Evolutionary conservation across 2,113 vertebrate species (phyloP).

Genomic region (Epinephelus moara): DNA sequence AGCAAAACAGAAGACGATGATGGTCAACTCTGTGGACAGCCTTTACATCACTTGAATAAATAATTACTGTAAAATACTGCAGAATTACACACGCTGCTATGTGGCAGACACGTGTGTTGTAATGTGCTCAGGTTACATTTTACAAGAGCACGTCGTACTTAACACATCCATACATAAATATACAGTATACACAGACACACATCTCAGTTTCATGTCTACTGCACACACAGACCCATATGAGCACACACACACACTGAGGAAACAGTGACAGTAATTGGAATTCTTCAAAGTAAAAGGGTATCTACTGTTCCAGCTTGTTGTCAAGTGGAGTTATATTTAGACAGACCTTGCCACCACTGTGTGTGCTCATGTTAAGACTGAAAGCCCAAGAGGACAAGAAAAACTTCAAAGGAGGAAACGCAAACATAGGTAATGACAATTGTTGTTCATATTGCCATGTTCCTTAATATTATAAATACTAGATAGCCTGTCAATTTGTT

Average conservation of each 20-base stretch:
- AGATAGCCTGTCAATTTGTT: conserved; percentile 36
- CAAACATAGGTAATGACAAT: conserved; percentile 73
- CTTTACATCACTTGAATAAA: conserved; percentile 31
- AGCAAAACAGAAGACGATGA: background rate
- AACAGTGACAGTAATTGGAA: conserved; percentile 82
- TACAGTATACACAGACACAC: conserved; percentile 32
- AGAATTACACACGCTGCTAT: conserved; percentile 42
- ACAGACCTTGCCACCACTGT: conserved; percentile 68
- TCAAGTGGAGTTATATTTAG: conserved; percentile 84
- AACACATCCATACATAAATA: conserved; percentile 30
- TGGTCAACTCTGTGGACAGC: background rate
- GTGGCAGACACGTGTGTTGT: conserved; percentile 30
- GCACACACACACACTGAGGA: conserved; percentile 39
- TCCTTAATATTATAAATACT: conserved; percentile 46
- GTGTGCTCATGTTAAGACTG: conserved; percentile 74
- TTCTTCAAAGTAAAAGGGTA: conserved; percentile 83
- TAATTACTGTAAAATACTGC: conserved; percentile 3
- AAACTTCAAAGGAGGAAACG: conserved; percentile 68
- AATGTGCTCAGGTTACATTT: conserved; percentile 53
- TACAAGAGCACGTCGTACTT: conserved; percentile 6
- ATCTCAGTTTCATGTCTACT: conserved; percentile 46
- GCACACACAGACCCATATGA: background rate
- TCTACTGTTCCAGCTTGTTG: conserved; percentile 77
- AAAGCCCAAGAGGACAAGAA: conserved; percentile 73
- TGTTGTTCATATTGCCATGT: conserved; percentile 57